These are phyloP conservation scores for Epicauta chinensis DNA, from an alignment of 1,140 invertebrate genomes.

Conservation along the genomic window DNA sequence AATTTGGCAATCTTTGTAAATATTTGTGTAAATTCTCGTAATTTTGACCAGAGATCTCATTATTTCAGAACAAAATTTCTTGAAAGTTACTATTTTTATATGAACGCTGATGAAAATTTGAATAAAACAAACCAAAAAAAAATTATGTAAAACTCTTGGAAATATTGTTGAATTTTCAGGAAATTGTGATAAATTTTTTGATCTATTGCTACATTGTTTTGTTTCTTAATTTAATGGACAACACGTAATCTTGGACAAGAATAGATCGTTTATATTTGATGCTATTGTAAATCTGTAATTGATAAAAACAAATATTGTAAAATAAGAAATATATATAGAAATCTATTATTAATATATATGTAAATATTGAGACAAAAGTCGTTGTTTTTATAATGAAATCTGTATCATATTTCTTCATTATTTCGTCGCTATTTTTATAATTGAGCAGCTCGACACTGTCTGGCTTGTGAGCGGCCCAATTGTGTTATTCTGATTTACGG, in stretches of 20 bases:
- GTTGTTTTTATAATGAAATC: slow-evolving; percentile 35
- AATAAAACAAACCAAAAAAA: no score
- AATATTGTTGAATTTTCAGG: slow-evolving; percentile 32
- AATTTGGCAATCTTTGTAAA: no score
- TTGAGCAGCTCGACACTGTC: no score
- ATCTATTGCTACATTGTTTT: slow-evolving; percentile 6
- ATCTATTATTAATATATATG: slow-evolving; percentile 35
- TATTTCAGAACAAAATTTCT: slow-evolving; percentile 14
- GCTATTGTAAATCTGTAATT: slow-evolving; percentile 14
- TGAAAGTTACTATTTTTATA: slow-evolving; percentile 37
- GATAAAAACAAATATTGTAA: no score
- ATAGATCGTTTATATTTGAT: slow-evolving; percentile 34
- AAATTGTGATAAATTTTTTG: slow-evolving; percentile 36
- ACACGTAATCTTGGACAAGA: not conserved
- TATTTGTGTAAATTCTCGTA: slow-evolving; percentile 1
- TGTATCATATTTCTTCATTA: slow-evolving; percentile 15
- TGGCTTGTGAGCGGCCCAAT: no score
- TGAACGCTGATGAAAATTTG: slow-evolving; percentile 15
- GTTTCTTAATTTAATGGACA: not conserved
- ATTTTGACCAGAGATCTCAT: slow-evolving; percentile 29
- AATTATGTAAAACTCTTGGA: slow-evolving; percentile 26
- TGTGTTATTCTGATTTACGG: slow-evolving; percentile 1
- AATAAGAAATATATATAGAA: slow-evolving; percentile 2
- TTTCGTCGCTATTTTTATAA: not conserved
- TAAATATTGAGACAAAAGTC: slow-evolving; percentile 31